A percentile compares a stretch with the other conserved stretches of the same genome.
Evolutionary conservation across 1,140 invertebrate species (phyloP).

Genomic region (Trigoniulus corallinus): DNA sequence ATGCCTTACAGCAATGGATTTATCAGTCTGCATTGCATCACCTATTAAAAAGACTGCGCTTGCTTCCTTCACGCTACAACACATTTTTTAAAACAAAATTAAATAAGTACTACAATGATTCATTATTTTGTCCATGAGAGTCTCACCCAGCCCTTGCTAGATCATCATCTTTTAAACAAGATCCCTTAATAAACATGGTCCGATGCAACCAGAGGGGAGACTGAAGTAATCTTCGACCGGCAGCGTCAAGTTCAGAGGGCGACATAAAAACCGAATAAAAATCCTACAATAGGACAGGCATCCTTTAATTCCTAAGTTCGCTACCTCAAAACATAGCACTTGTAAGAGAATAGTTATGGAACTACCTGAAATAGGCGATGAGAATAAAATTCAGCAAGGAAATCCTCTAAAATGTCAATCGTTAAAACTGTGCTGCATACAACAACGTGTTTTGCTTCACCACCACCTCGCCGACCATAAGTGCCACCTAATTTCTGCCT

Average conservation of each 20-base stretch:
- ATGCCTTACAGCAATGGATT: conserved; percentile 62
- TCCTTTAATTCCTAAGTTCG: neutral
- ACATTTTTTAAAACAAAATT: neutral
- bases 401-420: conserved; percentile 95
- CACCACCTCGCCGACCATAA: conserved; percentile 83
- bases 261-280: neutral
- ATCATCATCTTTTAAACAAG: neutral
- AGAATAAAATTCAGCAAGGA: conserved; percentile 96
- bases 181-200: neutral
- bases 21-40: conserved; percentile 81
- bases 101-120: neutral
- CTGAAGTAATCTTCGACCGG: neutral
- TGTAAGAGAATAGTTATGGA: neutral
- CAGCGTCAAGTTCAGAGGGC: neutral
- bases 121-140: neutral
- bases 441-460: conserved; percentile 92
- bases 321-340: neutral
- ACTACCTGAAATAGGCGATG: conserved; percentile 72
- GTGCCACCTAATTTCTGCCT: conserved; percentile 73
- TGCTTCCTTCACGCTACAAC: neutral
- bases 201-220: neutral
- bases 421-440: conserved; percentile 90
- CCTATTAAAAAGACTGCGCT: conserved; percentile 20
- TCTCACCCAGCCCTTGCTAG: neutral
- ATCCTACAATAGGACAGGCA: neutral